Evolutionary conservation across 2,113 vertebrate genomes (phyloP).

Genomic region (Rhineura floridana): DNA sequence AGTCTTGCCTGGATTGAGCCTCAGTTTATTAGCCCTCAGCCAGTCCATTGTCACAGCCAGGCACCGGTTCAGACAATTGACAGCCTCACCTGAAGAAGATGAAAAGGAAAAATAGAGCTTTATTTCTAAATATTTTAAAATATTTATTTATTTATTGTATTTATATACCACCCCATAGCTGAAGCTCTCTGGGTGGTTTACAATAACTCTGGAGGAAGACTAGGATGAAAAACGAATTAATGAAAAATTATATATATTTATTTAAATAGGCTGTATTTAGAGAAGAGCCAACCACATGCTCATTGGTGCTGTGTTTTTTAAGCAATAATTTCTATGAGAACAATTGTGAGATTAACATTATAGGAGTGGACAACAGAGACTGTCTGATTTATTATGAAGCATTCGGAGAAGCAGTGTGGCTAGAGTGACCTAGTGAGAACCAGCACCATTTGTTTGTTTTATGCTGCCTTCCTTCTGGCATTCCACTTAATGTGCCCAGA

Average conservation of each 20-base stretch:
- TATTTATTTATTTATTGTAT: no score
- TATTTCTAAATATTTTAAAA: no score
- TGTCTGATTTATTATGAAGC: not conserved
- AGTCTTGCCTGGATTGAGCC: no score
- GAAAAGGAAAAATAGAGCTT: no score
- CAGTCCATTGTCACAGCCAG: no score
- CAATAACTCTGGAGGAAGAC: no score
- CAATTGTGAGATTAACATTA: not conserved
- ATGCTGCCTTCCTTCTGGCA: conserved; percentile 5
- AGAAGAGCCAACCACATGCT: not conserved
- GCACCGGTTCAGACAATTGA: no score
- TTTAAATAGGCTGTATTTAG: no score
- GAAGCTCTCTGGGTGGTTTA: no score
- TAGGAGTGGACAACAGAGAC: not conserved
- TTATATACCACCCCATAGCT: no score
- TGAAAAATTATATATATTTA: not conserved
- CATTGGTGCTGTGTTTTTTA: not conserved
- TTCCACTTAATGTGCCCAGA: not conserved
- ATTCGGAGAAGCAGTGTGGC: not conserved
- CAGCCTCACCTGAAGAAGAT: no score
- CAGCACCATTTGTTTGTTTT: not conserved
- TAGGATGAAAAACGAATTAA: not conserved
- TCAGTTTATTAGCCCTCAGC: no score
- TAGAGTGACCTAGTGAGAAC: not conserved
- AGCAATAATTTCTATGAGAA: not conserved